Base-by-base conservation (phyloP, 2,797 vertebrate genomes). In the Hippoglossus hippoglossus region DNA sequence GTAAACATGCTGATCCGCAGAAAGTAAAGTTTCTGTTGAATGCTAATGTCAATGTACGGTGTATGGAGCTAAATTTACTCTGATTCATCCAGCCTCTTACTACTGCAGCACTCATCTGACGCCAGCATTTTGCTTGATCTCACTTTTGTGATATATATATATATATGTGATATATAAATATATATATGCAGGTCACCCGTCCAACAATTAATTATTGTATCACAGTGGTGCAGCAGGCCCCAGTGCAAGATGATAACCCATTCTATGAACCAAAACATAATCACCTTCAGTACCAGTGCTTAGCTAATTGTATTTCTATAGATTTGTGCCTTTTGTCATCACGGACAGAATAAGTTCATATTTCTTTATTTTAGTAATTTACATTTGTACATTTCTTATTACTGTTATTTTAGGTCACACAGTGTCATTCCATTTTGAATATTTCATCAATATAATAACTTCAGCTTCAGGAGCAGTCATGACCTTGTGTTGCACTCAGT, bases 401-500 rank as follows among this genome's bases (percentile, higher is more conserved):
- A 13, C 4, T 44, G 1, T 44, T 49, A 49, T 8, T 16, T 5
- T 0, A 6, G 15, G 5, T 44, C 15, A 44, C 11, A 18, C 15
- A 18, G 15, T 41, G 8, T 41, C 11, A 18, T 46, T 46, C 18
- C 13, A 46, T 4, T 49, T 16, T 4, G 5, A 39, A 11, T 31
- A 44, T 41, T n/a, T 11, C 2, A n/a, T 31, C 2, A 15, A 16
- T 15, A n/a, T 54, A 12, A 67, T 25, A 55, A 34, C 3, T 5
- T 39, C 18, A 19, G 49, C 22, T 49, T 52, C 19, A 51, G 22
- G 59, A 34, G 39, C 26, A 73, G 47, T 8, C 9, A n/a, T 53
- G 15, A 57, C 41, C 46, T 75, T 65, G n/a, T 34, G 44, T 66
- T 64, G 56, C 66, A 73, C 51, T 26, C 6, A 53, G n/a, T 44